A percentile compares a stretch with the other conserved stretches of the same genome.
Conservation (phyloP, 2,113 vertebrate genomes). For the Erythrolamprus reginae region DNA sequence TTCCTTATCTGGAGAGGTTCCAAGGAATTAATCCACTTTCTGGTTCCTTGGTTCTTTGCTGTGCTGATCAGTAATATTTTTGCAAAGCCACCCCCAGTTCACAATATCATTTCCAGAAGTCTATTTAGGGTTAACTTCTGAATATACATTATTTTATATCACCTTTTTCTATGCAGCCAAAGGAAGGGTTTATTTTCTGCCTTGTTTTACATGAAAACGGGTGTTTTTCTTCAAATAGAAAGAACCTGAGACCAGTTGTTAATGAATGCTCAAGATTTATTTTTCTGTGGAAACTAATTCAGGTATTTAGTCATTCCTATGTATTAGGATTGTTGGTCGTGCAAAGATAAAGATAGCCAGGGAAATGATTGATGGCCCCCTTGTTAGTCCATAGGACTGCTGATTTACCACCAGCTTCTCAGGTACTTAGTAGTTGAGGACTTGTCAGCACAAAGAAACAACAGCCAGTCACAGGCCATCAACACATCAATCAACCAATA, state of each 20-base stretch:
- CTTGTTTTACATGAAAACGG: not conserved
- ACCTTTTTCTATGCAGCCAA: not conserved
- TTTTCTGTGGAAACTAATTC: not conserved
- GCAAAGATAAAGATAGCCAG: not conserved
- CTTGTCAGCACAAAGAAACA: no score
- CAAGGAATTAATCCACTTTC: not conserved
- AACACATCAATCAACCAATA: no score
- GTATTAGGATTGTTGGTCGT: not conserved
- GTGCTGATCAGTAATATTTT: not conserved
- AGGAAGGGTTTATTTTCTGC: not conserved
- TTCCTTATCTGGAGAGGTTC: not conserved
- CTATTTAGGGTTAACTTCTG: not conserved
- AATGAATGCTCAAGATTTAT: not conserved
- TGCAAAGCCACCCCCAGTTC: not conserved
- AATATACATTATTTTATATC: not conserved
- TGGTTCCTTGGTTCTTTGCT: not conserved
- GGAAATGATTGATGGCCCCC: no score
- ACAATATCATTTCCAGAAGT: not conserved
- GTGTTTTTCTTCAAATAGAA: not conserved
- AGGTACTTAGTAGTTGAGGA: no score
- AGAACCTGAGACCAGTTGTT: not conserved
- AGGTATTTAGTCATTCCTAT: not conserved
- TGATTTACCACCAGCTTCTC: no score
- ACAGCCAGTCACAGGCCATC: no score
- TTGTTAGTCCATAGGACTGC: no score